Evolutionary conservation across 2,113 vertebrate species (phyloP).

Genomic region (Mormyrus iriodes): DNA sequence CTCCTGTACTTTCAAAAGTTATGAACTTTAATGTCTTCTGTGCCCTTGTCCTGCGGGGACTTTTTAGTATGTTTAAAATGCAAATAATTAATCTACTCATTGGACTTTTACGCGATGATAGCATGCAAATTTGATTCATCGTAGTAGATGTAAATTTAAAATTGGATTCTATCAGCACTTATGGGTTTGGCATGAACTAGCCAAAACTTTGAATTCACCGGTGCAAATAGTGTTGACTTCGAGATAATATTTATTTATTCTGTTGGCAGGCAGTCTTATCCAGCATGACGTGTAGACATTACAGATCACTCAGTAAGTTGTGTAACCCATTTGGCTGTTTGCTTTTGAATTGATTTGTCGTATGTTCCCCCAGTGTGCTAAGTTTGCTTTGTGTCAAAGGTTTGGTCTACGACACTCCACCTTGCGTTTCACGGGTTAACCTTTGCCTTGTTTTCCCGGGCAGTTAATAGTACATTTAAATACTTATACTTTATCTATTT

Average conservation of each 20-base stretch:
- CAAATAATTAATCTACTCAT: not conserved
- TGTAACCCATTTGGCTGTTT: conserved; percentile 1
- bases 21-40: not conserved
- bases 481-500: not conserved
- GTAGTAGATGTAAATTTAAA: not conserved
- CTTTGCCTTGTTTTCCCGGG: not conserved
- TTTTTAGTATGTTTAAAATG: not conserved
- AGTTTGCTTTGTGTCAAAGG: conserved; percentile 13
- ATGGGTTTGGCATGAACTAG: not conserved
- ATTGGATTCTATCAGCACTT: not conserved
- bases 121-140: not conserved
- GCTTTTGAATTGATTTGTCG: not conserved
- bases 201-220: not conserved
- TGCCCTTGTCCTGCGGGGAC: not conserved
- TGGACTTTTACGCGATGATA: not conserved
- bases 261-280: not conserved
- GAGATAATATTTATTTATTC: conserved; percentile 2
- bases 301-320: not conserved
- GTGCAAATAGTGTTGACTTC: not conserved
- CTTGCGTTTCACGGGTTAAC: not conserved
- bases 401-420: not conserved
- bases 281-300: not conserved
- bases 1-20: not conserved
- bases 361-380: not conserved
- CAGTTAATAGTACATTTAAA: not conserved